Base-by-base conservation (phyloP, 2,888 invertebrate species). In the Lycaena phlaeas region DNA sequence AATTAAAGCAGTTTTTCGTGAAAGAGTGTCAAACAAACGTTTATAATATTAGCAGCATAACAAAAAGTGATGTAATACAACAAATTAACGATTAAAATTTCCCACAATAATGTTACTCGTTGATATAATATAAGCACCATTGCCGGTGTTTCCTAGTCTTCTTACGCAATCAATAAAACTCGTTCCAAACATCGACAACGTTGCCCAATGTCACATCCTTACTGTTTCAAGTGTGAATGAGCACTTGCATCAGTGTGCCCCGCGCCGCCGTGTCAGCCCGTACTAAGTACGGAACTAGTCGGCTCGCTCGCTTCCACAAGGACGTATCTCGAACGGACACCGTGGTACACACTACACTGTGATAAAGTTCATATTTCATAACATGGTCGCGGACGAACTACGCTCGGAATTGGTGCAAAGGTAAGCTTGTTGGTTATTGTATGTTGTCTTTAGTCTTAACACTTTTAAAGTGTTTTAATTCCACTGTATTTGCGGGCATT, bases 281-380 rank as follows among this genome's bases (percentile, higher is more conserved):
- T 81, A 64, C 81, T 75, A 61, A 78, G 82, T 69, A 82, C 82
- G 76, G 64, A 68, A 65, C 61, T 53, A 46, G 52, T 36, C 43
- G 37, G 25, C 46, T 44, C 40, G 49, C 39, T n/a, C 39, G 52
- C 52, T 48, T 53, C 50, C 42, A 51, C 46, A 74, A 67, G 54
- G 65, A 51, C 54, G 42, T 53, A 73, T 43, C 39, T 43, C 28
- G 14, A 36, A 12, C 18, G 5, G 1, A 34, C 34, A 12, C 12
- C 3, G 9, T n/a, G n/a, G n/a, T n/a, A 9, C 22, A 34, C n/a
- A n/a, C n/a, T 0, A 4, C 3, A 15, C 6, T 0, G 4, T 0
- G 0, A 34, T 46, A 44, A 30, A 40, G 40, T 27, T 36, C 25
- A 12, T 27, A 38, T 41, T 39, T 17, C 27, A 34, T 39, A 40